Evolutionary conservation across 37 sponge, comb jelly and placozoan species (phyloP), one percentile per base, ranked within the genome.

Genomic region (Amphimedon queenslandica): DNA sequence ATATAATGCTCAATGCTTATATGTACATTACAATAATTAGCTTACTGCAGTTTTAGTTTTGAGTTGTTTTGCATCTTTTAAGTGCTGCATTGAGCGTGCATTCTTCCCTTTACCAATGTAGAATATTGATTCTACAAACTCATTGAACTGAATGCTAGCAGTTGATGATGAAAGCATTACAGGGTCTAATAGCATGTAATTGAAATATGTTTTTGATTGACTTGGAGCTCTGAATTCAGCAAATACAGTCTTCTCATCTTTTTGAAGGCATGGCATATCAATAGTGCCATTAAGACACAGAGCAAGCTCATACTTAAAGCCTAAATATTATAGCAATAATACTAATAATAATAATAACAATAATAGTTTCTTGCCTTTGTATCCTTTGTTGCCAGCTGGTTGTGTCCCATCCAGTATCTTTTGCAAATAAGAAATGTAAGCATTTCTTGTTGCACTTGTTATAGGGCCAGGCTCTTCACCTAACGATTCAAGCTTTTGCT

Each of bases 51-150:
- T n/a, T n/a, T n/a, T n/a, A n/a, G n/a, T n/a, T n/a, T n/a, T n/a
- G n/a, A n/a, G n/a, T n/a, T n/a, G n/a, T 28, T 73, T 86, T 3
- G 96, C 96, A 21, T 96, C 96, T 18, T 76, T 69, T 0, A 96
- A 64, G 68, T 96, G 96, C 58, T 88, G 81, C 38, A 84, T 64
- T 3, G 96, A 82, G 1, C 96, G 80, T 13, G 80, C 55, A 32
- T 89, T 85, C 82, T 86, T 86, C 27, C 96, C 96, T 63, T 96
- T 96, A 20, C 96, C 96, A 32, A 96, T 64, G 58, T 96, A 96
- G 64, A 96, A 96, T 23, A 96, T 71, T 4, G 81, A 47, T 35
- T 86, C 87, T 16, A 96, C 83, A 76, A 96, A 96, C 40, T 31
- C 57, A 30, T 68, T 77, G 35, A 96, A 92, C 29, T 40, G 25